phyloP scores from a whole-genome alignment of 1,140 invertebrate genomes.

The Tetragonula clypearis region DNA sequence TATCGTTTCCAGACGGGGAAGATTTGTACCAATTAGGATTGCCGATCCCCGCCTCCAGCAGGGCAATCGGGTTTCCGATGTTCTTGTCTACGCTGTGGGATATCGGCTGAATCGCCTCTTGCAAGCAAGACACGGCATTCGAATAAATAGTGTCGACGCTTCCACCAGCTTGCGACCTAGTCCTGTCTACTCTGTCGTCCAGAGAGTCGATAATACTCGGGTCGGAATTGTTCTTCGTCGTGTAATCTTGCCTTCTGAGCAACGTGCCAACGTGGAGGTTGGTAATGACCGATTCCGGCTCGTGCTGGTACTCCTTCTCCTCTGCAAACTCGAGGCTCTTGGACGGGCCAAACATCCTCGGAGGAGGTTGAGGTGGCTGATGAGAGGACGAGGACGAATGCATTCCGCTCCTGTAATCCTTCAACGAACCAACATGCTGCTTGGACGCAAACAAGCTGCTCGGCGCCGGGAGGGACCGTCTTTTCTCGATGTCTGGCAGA shows the following conservation, averaged over 20 bases:
- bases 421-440: conserved; percentile 62
- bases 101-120: conserved; percentile 47
- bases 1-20: conserved; percentile 22
- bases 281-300: conserved; percentile 72
- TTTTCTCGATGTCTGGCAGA: conserved; percentile 85
- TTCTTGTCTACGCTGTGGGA: conserved; percentile 59
- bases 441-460: conserved; percentile 66
- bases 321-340: conserved; percentile 69
- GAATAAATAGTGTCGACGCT: conserved; percentile 60
- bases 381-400: conserved; percentile 32
- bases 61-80: conserved; percentile 48
- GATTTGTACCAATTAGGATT: conserved; percentile 74
- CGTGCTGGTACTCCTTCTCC: conserved; percentile 61
- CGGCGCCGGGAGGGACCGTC: conserved; percentile 76
- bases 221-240: conserved; percentile 65
- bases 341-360: conserved; percentile 72
- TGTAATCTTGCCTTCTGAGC: conserved; percentile 67
- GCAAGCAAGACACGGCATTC: conserved; percentile 69
- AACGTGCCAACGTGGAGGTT: conserved; percentile 77
- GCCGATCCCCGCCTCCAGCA: conserved; percentile 59
- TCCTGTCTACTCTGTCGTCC: conserved; percentile 58
- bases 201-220: conserved; percentile 70
- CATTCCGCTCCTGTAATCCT: conserved; percentile 62
- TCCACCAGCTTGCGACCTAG: conserved; percentile 35
- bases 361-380: conserved; percentile 75